phyloP scores from a whole-genome alignment of 2,888 invertebrate genomes.

The Agrotis segetum region DNA sequence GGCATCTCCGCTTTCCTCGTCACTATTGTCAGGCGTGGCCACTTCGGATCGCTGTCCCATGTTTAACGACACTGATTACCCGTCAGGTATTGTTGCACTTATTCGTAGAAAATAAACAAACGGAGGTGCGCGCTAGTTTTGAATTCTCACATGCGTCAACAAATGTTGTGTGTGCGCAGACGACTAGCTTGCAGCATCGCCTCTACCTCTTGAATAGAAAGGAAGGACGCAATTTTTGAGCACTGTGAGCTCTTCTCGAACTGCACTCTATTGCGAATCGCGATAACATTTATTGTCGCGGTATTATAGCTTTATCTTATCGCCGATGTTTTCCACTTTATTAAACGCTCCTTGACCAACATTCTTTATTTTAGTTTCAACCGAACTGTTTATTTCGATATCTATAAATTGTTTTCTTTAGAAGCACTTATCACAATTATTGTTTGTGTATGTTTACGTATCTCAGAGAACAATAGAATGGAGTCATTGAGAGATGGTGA shows the following conservation, averaged over 20 bases:
- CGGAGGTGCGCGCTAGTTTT: slow-evolving; percentile 72
- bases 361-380: slow-evolving; percentile 75
- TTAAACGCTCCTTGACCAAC: slow-evolving; percentile 76
- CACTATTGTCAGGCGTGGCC: slow-evolving; percentile 84
- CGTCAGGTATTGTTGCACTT: slow-evolving; percentile 68
- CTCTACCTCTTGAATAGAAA: slow-evolving; percentile 75
- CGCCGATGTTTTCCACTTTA: slow-evolving; percentile 82
- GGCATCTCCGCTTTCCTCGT: slow-evolving; percentile 85
- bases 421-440: slow-evolving; percentile 48
- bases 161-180: slow-evolving; percentile 66
- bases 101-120: slow-evolving; percentile 76
- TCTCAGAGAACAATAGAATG: slow-evolving; percentile 57
- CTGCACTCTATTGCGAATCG: slow-evolving; percentile 73
- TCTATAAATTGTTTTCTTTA: slow-evolving; percentile 43
- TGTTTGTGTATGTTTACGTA: slow-evolving; percentile 62
- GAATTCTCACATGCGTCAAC: slow-evolving; percentile 77
- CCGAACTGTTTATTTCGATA: slow-evolving; percentile 59
- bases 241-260: slow-evolving; percentile 70
- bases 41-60: slow-evolving; percentile 82
- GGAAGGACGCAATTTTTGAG: slow-evolving; percentile 79
- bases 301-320: slow-evolving; percentile 82
- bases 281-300: slow-evolving; percentile 78
- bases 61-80: slow-evolving; percentile 69
- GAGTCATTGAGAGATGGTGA: slow-evolving; percentile 50
- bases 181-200: slow-evolving; percentile 68